These are phyloP conservation scores for Leptodactylus fallax DNA, from an alignment of 2,797 vertebrate genomes.

Conservation along the genomic window DNA sequence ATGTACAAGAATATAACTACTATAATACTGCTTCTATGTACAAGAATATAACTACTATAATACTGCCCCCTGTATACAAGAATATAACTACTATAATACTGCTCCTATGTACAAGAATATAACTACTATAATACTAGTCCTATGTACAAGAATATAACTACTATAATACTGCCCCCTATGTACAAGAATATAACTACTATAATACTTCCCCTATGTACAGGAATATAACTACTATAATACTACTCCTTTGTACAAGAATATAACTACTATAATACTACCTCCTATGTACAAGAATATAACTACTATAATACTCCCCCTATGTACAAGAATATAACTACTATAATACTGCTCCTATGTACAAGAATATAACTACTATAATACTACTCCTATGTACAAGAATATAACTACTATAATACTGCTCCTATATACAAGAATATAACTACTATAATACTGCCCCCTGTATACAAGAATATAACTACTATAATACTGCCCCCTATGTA, in stretches of 20 bases:
- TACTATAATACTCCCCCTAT: conserved; percentile 25
- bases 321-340: too few species aligned
- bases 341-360: conserved; percentile 10
- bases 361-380: conserved; percentile 16
- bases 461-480: too few species aligned
- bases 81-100: conserved; percentile 10
- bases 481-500: too few species aligned
- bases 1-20: conserved; percentile 19
- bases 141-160: conserved; percentile 18
- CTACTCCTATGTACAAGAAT: not conserved
- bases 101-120: conserved; percentile 15
- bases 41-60: not conserved
- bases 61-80: conserved; percentile 6
- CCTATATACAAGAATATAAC: conserved; percentile 3
- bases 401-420: conserved; percentile 4
- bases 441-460: not conserved
- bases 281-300: conserved; percentile 10
- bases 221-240: conserved; percentile 23
- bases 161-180: conserved; percentile 18
- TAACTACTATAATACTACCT: conserved; percentile 22
- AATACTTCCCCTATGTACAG: conserved; percentile 11
- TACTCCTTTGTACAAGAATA: conserved; percentile 1
- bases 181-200: conserved; percentile 15
- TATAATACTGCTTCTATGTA: conserved; percentile 5
- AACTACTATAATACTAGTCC: conserved; percentile 15